Percentiles rank a stretch among this genome's conserved stretches.
Evolutionary conservation across 2,888 invertebrate species (phyloP).

Genomic region (Erebia aethiops): DNA sequence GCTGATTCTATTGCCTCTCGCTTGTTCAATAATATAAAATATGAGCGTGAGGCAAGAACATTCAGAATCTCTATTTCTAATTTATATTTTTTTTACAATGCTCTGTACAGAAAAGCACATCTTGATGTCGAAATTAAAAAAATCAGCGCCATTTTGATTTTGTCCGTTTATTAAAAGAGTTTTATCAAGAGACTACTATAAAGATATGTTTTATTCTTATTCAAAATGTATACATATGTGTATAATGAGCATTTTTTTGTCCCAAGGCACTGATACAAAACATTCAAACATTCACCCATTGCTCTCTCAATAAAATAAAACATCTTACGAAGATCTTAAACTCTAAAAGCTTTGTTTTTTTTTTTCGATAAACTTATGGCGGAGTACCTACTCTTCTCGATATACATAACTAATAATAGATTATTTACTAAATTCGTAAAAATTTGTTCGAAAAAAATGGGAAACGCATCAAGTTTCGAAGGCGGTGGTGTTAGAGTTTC

Average conservation of each 20-base stretch:
- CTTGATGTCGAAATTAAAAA: neutral
- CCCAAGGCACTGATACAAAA: conserved; percentile 41
- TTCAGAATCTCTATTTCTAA: neutral
- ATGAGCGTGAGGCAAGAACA: neutral
- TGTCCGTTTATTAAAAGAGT: conserved; percentile 4
- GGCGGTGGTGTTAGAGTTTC: conserved; percentile 77
- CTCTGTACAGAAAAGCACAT: neutral
- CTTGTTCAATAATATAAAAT: neutral
- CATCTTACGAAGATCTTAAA: conserved; percentile 43
- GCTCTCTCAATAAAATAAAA: conserved; percentile 31
- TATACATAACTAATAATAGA: conserved; percentile 34
- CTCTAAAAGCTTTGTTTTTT: conserved; percentile 56
- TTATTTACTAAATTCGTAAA: conserved; percentile 68
- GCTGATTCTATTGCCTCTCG: conserved; percentile 2
- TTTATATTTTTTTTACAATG: neutral
- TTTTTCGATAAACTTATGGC: conserved; percentile 76
- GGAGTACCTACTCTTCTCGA: conserved; percentile 53
- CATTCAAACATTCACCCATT: conserved; percentile 27
- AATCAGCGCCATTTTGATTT: conserved; percentile 16
- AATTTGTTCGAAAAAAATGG: conserved; percentile 58
- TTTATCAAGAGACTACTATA: conserved; percentile 25
- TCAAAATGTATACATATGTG: conserved; percentile 40
- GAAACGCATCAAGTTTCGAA: conserved; percentile 59
- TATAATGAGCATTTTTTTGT: conserved; percentile 47
- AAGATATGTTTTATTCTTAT: conserved; percentile 49